Evolutionary conservation across 2,888 invertebrate species (phyloP).

Genomic region (Pristionchus arcanus): DNA sequence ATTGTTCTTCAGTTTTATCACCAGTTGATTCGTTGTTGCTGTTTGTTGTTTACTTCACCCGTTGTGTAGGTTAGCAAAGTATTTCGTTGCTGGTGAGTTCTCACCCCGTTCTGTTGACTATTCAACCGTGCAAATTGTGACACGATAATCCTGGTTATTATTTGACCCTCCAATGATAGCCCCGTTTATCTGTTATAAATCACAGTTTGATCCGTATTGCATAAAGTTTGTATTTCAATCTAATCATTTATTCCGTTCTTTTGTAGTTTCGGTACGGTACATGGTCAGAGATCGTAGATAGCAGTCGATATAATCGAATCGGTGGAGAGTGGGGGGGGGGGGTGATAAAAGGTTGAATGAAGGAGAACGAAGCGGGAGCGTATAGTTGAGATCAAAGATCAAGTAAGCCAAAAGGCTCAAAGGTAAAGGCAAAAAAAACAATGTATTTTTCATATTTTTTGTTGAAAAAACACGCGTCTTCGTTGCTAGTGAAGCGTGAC

Average conservation of each 20-base stretch:
- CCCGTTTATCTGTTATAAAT: neutral
- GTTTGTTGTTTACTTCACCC: slow-evolving; percentile 1
- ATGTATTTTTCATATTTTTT: too few relatives aligned
- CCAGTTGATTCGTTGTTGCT: neutral
- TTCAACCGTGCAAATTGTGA: neutral
- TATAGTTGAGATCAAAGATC: neutral
- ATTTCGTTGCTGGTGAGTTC: slow-evolving; percentile 9
- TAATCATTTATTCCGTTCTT: neutral
- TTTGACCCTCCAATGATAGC: neutral
- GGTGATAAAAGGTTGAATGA: neutral
- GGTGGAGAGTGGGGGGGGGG: neutral
- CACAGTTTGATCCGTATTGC: neutral
- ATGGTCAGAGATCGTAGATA: neutral
- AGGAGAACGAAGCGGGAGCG: neutral
- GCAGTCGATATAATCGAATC: neutral
- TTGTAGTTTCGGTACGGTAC: neutral
- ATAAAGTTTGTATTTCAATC: neutral
- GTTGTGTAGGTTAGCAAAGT: slow-evolving; percentile 26
- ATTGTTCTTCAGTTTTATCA: neutral
- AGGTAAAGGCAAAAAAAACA: too few relatives aligned
- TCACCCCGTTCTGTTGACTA: neutral
- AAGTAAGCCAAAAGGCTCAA: too few relatives aligned
- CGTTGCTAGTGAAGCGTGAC: too few relatives aligned
- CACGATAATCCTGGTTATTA: neutral
- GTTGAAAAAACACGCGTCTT: too few relatives aligned